A percentile compares a stretch with the other conserved stretches of the same genome.
Evolutionary conservation across 2,113 vertebrate species (phyloP).

Genomic region (Bostrychus sinensis): DNA sequence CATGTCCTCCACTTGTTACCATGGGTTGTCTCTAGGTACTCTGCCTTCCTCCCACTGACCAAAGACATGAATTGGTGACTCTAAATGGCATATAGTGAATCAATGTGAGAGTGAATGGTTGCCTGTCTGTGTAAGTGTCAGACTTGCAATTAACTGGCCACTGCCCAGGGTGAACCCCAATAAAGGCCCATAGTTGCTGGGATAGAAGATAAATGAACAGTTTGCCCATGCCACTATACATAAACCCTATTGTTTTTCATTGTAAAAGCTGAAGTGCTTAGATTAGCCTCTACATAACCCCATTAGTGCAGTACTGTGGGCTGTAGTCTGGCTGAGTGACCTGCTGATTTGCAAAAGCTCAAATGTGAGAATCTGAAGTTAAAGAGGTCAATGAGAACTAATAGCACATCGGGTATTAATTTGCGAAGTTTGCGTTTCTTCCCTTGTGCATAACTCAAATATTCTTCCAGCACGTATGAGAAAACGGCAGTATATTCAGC

Average conservation of each 20-base stretch:
- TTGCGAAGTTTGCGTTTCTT: constrained; percentile 13
- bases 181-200: too few species aligned
- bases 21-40: too few species aligned
- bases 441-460: background rate
- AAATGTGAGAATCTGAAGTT: constrained; percentile 1
- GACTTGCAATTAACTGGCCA: too few species aligned
- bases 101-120: too few species aligned
- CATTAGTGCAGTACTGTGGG: background rate
- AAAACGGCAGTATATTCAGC: background rate
- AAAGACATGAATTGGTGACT: too few species aligned
- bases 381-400: constrained; percentile 1
- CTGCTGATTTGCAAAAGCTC: constrained; percentile 3
- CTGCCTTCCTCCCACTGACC: too few species aligned
- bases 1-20: too few species aligned
- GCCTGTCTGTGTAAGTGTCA: too few species aligned
- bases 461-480: background rate
- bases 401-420: constrained; percentile 18
- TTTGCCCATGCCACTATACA: background rate
- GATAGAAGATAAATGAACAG: too few species aligned
- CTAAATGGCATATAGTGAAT: too few species aligned
- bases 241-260: background rate
- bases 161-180: too few species aligned
- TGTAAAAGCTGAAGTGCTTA: background rate
- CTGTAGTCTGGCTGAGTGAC: background rate
- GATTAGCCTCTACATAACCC: background rate